Base-by-base conservation (phyloP, 2,797 vertebrate species). In the Falco berigora region DNA sequence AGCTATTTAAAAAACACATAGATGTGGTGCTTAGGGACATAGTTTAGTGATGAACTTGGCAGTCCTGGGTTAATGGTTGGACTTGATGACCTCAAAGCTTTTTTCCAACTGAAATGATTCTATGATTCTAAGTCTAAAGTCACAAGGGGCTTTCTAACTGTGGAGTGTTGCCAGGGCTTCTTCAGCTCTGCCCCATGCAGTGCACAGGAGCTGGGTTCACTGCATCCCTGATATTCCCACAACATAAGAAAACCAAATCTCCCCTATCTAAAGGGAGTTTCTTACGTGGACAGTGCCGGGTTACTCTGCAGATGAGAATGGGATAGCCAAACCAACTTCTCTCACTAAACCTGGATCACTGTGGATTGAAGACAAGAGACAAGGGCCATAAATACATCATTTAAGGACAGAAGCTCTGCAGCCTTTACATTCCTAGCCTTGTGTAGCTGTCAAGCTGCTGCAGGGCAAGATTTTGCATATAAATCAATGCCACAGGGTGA, bases 381-480 rank as follows among this genome's bases (percentile, higher is more conserved):
- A 71, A 86, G 9, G 52, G 38, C 14, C 64, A 74, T 47, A 63
- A 76, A 59, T 56, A 15, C 2, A 67, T 6, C 10, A 52, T 25
- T 61, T 49, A 42, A 81, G 32, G 27, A 86, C n/a, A 75, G 23
- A 52, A 91, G 24, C 52, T 75, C 61, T 36, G 32, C 25, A 88
- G 75, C 17, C 61, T 64, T 74, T 90, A 46, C 62, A 53, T 73
- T 85, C 22, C 53, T 17, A 56, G 49, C 28, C 49, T 58, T 19
- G 22, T n/a, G 40, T 17, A 77, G 61, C 75, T 88, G 52, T 46
- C 78, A 86, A 82, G 68, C 25, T 91, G 78, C 85, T 90, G 64
- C 58, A 68, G 62, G 72, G 72, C 56, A 94, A 90, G 30, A 89
- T 72, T 94, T 72, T 91, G 85, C 53, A 86, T 36, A 64, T 34